Evolutionary conservation across 2,797 vertebrate species (phyloP), one percentile per base, ranked within the genome.

Genomic region (Notoglanidium macrostoma): DNA sequence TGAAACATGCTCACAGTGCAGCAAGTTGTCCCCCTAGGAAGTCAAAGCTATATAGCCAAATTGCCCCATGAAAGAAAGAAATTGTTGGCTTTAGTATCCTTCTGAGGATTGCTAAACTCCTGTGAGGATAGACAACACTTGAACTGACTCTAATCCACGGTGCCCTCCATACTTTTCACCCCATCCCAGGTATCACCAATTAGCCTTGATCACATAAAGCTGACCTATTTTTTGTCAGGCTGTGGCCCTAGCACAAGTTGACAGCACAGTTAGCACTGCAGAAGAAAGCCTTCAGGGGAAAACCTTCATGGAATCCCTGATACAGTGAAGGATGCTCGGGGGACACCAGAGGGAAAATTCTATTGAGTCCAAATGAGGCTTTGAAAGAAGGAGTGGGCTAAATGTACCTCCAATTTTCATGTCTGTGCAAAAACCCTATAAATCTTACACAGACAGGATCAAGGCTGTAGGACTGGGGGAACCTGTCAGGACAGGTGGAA

Each of bases 351-450:
- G 57, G 14, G 40, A 63, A 44, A 59, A 44, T 80, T 59, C 6
- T 35, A 54, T 10, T n/a, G 23, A 49, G 3, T 55, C 74, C n/a
- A 59, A 59, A 59, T 23, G 21, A 79, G 55, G 19, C 55, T 59
- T 11, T 44, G 11, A 44, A 44, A 80, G 55, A 61, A 26, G 3
- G 19, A 80, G 19, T 8, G 10, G 78, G 11, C 11, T 44, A 12
- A 80, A 44, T 3, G 15, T n/a, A 26, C 35, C 35, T 80, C 9
- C 29, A 59, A 6, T 59, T 44, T 80, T 80, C 57, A 23, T 80
- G 57, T 63, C 23, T 1, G 35, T 44, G 23, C 78, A 80, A 61
- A 80, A 61, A 61, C 61, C n/a, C 78, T 44, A 80, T 80, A 80
- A 80, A 63, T 63, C 78, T 63, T 8, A 57, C 17, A 40, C 40